Evolutionary conservation across 30 jellyfish, hydroid and myxozoan genomes (phyloP).

Genomic region (Aurelia sp.): DNA sequence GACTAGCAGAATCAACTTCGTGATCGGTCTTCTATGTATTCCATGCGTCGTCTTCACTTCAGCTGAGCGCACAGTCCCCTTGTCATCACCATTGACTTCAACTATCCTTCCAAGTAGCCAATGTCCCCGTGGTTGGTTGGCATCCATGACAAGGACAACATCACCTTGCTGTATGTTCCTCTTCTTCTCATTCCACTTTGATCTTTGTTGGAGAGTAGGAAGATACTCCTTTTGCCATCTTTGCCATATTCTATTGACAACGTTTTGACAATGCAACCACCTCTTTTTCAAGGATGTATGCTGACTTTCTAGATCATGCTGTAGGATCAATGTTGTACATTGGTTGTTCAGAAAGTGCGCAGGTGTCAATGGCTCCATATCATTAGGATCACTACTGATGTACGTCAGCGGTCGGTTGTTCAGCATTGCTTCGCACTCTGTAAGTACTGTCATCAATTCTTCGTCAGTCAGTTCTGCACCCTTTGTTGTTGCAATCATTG

Average conservation of each 20-base stretch:
- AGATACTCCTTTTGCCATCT: no score
- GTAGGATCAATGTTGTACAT: slow-evolving; percentile 19
- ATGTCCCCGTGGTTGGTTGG: slow-evolving; percentile 40
- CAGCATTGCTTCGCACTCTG: slow-evolving; percentile 32
- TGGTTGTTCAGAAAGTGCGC: slow-evolving; percentile 10
- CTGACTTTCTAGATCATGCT: slow-evolving; percentile 25
- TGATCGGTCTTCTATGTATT: slow-evolving; percentile 25
- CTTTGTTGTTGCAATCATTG: slow-evolving; percentile 21
- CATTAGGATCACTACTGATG: slow-evolving; percentile 35
- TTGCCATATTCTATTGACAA: slow-evolving; percentile 8
- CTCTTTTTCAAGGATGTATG: not conserved
- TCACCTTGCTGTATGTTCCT: slow-evolving; percentile 27
- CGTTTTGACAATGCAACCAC: not conserved
- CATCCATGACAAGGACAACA: slow-evolving; percentile 37
- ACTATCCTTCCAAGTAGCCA: slow-evolving; percentile 43
- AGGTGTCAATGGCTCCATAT: slow-evolving; percentile 42
- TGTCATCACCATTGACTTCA: slow-evolving; percentile 34
- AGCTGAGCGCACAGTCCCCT: slow-evolving; percentile 31
- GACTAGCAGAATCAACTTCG: slow-evolving; percentile 24
- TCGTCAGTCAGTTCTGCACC: slow-evolving; percentile 39
- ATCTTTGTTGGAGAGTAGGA: slow-evolving; percentile 25
- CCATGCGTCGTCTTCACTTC: slow-evolving; percentile 14
- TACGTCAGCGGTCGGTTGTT: slow-evolving; percentile 38
- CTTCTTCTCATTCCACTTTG: slow-evolving; percentile 33
- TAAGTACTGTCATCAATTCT: slow-evolving; percentile 40